phyloP scores from a whole-genome alignment of 2,113 vertebrate genomes.

The Sterrhoptilus dennistouni region DNA sequence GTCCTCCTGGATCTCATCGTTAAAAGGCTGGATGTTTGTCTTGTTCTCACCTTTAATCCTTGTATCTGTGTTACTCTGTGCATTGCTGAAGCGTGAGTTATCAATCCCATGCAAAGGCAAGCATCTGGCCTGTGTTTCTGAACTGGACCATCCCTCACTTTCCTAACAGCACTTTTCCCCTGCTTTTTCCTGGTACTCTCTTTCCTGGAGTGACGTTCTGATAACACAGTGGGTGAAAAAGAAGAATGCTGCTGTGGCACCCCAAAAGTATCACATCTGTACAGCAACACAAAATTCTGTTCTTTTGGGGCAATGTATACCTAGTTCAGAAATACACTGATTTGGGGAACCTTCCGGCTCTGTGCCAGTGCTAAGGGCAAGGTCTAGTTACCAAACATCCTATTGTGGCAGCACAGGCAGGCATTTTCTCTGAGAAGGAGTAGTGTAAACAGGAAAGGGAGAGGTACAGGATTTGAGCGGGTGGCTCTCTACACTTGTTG shows the following conservation, averaged over 20 bases:
- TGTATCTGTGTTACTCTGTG: not conserved
- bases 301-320: not conserved
- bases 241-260: not conserved
- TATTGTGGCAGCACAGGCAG: not conserved
- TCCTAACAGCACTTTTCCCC: not conserved
- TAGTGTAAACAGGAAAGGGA: constrained; percentile 24
- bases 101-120: not conserved
- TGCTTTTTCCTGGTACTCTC: not conserved
- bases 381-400: not conserved
- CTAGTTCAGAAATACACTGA: not conserved
- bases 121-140: not conserved
- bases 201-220: not conserved
- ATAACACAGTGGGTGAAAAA: not conserved
- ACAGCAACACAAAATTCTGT: not conserved
- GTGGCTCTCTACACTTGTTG: not conserved
- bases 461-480: constrained; percentile 9
- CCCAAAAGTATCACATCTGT: not conserved
- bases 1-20: not conserved
- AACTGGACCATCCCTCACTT: not conserved
- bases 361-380: not conserved
- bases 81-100: not conserved
- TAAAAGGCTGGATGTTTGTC: not conserved
- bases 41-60: not conserved
- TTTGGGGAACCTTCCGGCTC: not conserved
- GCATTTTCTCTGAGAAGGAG: not conserved